These are phyloP conservation scores for Bos javanicus DNA, from an alignment of 2,113 vertebrate species.

Conservation along the genomic window DNA sequence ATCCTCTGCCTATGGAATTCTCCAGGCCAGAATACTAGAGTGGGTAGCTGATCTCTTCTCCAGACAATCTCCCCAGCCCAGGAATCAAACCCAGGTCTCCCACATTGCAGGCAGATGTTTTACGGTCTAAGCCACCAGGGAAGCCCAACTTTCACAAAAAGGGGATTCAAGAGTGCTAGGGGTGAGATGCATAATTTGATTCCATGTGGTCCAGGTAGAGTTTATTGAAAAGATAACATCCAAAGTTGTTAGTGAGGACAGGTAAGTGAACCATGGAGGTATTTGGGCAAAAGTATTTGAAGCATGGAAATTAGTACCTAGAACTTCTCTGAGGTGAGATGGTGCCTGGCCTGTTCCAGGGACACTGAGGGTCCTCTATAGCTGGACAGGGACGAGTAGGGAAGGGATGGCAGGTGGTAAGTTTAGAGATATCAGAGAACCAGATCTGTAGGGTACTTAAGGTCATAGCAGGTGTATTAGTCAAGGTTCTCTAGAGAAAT, in stretches of 20 bases:
- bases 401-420: not conserved
- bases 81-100: too few species aligned
- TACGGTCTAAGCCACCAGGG: too few species aligned
- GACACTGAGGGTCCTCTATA: not conserved
- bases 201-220: not conserved
- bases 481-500: not conserved
- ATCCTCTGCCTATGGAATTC: too few species aligned
- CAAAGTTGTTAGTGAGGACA: not conserved
- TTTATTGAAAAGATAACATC: not conserved
- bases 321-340: not conserved
- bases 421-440: not conserved
- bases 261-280: not conserved
- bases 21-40: too few species aligned
- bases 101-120: too few species aligned
- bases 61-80: too few species aligned
- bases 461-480: not conserved
- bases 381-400: too few species aligned
- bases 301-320: not conserved
- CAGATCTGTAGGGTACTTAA: not conserved
- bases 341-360: not conserved
- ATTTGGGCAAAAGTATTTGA: not conserved
- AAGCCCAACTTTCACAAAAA: not conserved
- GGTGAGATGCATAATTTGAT: not conserved
- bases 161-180: too few species aligned
- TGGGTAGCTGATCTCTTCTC: too few species aligned